Percentiles rank a stretch among this genome's conserved stretches.
Evolutionary conservation across 2,797 vertebrate genomes (phyloP).

Genomic region (Lophius americanus): DNA sequence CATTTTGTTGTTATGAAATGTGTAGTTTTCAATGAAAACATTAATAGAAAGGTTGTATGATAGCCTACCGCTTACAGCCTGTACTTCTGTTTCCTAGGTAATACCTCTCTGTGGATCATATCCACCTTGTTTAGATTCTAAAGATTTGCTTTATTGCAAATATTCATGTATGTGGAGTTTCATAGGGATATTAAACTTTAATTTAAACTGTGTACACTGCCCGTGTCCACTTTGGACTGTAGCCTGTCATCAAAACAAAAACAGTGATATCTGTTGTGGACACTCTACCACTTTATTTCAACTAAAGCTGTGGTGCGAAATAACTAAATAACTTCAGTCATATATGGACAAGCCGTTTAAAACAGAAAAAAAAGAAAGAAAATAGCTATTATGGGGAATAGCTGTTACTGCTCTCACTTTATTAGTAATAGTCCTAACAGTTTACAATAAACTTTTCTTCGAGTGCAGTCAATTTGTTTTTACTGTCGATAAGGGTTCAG

Average conservation of each 20-base stretch:
- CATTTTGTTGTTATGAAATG: conserved; percentile 29
- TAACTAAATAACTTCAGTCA: not conserved
- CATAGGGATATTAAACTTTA: not conserved
- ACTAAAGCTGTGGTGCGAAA: not conserved
- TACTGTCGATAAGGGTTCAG: conserved; percentile 3
- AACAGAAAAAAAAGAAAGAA: no score
- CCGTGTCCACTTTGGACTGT: not conserved
- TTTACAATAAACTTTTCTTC: not conserved
- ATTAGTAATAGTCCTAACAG: not conserved
- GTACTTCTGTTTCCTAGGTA: not conserved
- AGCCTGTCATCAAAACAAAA: no score
- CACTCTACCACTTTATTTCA: not conserved
- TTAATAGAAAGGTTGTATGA: not conserved
- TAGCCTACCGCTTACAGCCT: not conserved
- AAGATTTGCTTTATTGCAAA: not conserved
- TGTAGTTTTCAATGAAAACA: conserved; percentile 20
- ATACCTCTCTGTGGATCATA: not conserved
- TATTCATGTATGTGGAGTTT: not conserved
- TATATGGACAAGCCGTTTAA: no score
- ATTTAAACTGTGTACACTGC: not conserved
- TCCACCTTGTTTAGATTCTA: not conserved
- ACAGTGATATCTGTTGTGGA: no score
- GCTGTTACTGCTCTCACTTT: not conserved
- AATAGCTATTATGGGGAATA: not conserved
- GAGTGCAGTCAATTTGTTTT: not conserved